phyloP scores from a whole-genome alignment of 2,113 vertebrate genomes.

The Anguilla rostrata region DNA sequence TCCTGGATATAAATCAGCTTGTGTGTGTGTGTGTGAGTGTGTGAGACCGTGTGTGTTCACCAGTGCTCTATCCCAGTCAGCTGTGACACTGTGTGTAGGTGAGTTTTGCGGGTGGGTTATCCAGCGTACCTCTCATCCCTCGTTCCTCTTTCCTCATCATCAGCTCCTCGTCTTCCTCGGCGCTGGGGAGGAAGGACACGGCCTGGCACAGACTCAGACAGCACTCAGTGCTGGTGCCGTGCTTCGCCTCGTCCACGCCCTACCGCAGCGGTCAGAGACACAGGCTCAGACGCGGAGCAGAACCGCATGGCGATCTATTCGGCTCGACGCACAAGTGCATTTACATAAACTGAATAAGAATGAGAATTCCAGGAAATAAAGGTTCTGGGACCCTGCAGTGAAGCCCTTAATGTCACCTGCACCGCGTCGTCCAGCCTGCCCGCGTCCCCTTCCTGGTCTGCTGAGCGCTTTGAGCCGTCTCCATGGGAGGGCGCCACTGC shows the following conservation, averaged over 20 bases:
- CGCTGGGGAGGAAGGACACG: constrained; percentile 66
- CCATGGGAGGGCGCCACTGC: constrained; percentile 42
- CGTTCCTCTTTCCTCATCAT: constrained; percentile 63
- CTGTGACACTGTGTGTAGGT: too few relatives aligned
- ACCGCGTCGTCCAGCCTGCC: constrained; percentile 31
- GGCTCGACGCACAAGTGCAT: not conserved
- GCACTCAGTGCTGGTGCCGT: constrained; percentile 60
- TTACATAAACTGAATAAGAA: too few relatives aligned
- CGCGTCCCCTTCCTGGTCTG: constrained; percentile 35
- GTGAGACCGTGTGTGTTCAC: too few relatives aligned
- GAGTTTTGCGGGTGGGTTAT: too few relatives aligned
- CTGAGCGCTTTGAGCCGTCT: constrained; percentile 37
- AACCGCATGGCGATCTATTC: not conserved
- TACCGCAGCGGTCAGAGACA: not conserved
- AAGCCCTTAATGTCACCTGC: constrained; percentile 36
- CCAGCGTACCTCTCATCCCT: constrained; percentile 45
- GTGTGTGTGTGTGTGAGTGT: too few relatives aligned
- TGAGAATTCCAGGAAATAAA: too few relatives aligned
- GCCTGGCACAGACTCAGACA: constrained; percentile 72
- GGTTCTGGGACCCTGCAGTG: too few relatives aligned
- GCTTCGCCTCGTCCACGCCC: constrained; percentile 47
- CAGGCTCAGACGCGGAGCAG: not conserved
- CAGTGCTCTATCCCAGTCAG: too few relatives aligned
- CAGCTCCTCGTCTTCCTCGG: constrained; percentile 68
- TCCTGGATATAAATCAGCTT: not conserved